Conservation (phyloP, 2,113 vertebrate species). For the Garra rufa region DNA sequence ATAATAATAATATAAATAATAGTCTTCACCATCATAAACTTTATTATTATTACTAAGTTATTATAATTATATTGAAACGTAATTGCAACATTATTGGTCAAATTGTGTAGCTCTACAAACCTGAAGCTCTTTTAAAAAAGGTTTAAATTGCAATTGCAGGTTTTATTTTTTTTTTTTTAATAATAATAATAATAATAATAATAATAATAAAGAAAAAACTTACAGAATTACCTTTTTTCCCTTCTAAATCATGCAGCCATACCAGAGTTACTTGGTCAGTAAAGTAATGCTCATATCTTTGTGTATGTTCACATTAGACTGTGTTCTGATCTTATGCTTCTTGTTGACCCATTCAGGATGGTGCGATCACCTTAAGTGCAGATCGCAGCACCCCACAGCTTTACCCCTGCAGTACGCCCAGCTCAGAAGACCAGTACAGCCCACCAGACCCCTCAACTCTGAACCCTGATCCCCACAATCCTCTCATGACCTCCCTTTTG, state of each 20-base stretch:
- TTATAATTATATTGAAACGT: background rate
- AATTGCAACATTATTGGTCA: background rate
- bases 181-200: too few relatives aligned
- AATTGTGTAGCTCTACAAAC: background rate
- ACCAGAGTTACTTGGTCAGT: background rate
- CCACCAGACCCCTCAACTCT: conserved; percentile 73
- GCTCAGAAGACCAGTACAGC: conserved; percentile 84
- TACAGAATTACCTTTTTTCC: too few relatives aligned
- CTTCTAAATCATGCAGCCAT: background rate
- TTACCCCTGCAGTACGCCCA: conserved; percentile 81
- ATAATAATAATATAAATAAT: too few relatives aligned
- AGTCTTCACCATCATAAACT: too few relatives aligned
- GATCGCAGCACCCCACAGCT: conserved; percentile 80
- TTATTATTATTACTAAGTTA: background rate
- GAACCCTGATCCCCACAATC: conserved; percentile 78
- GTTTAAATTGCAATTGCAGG: too few relatives aligned
- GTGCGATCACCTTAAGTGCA: conserved; percentile 73
- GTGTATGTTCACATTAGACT: background rate
- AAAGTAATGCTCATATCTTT: background rate
- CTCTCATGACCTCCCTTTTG: conserved; percentile 79
- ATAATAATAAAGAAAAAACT: too few relatives aligned
- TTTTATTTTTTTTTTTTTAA: too few relatives aligned
- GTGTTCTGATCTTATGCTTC: background rate
- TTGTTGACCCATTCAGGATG: conserved; percentile 78
- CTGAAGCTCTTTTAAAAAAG: too few relatives aligned